Conservation (phyloP, 2,888 invertebrate genomes). For the Macrostomum cliftonense region DNA sequence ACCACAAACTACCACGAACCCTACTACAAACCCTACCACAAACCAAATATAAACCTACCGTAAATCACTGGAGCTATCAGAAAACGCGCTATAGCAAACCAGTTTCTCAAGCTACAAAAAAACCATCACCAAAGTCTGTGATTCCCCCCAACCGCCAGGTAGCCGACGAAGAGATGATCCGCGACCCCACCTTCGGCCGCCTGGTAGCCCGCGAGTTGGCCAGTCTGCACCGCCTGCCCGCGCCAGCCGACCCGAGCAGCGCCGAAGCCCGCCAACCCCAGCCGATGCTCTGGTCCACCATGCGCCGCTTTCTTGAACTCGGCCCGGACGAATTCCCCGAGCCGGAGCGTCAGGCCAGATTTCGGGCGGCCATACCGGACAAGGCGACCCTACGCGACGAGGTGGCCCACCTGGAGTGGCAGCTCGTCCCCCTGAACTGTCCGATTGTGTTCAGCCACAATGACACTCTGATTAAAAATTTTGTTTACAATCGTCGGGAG, state of each 20-base stretch:
- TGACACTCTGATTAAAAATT: constrained; percentile 80
- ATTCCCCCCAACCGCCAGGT: no score
- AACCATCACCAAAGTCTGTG: no score
- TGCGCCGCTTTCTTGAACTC: constrained; percentile 37
- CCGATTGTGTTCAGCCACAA: constrained; percentile 79
- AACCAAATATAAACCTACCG: no score
- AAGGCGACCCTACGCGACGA: constrained; percentile 35
- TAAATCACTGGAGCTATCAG: no score
- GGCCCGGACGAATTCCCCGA: constrained; percentile 40
- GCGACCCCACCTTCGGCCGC: constrained; percentile 14
- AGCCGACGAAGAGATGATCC: no score
- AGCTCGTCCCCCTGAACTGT: constrained; percentile 48
- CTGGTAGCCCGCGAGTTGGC: constrained; percentile 58
- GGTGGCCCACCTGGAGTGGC: constrained; percentile 46
- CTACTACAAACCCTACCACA: no score
- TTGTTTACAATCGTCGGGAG: constrained; percentile 53
- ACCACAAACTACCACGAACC: no score
- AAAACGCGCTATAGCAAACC: no score
- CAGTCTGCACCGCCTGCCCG: constrained; percentile 30
- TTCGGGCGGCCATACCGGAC: constrained; percentile 42
- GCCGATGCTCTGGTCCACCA: constrained; percentile 58
- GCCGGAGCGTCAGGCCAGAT: constrained; percentile 43
- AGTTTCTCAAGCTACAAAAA: no score
- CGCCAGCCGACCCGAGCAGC: constrained; percentile 11
- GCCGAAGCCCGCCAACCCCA: constrained; percentile 15